A percentile compares a stretch with the other conserved stretches of the same genome.
Conservation (phyloP, 1,140 invertebrate species). For the Drosophila mayri region DNA sequence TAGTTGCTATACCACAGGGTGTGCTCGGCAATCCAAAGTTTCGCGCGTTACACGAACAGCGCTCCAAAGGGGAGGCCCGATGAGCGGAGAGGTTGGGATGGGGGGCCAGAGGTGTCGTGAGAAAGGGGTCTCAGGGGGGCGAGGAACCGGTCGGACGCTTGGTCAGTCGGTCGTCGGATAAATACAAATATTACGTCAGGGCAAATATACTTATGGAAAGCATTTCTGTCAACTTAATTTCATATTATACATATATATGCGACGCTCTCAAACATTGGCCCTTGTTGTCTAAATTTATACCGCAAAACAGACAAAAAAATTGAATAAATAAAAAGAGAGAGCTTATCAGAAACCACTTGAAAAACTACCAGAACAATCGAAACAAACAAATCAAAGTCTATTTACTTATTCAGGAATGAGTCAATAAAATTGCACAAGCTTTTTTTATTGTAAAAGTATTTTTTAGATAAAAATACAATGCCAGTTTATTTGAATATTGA, state of each 20-base stretch:
- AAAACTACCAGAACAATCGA: slow-evolving; percentile 7
- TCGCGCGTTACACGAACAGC: slow-evolving; percentile 17
- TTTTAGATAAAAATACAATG: neutral
- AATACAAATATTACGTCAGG: slow-evolving; percentile 30
- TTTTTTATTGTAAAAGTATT: neutral
- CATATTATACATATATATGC: slow-evolving; percentile 5
- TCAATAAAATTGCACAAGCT: neutral
- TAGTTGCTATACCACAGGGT: slow-evolving; percentile 18
- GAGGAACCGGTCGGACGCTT: slow-evolving; percentile 13
- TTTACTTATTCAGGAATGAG: slow-evolving; percentile 2
- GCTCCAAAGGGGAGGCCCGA: slow-evolving; percentile 4
- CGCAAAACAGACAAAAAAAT: slow-evolving; percentile 4
- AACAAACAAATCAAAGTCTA: neutral
- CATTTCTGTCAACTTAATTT: slow-evolving; percentile 15
- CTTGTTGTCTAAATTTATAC: slow-evolving; percentile 31
- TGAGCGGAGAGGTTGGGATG: neutral
- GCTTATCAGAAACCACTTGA: slow-evolving; percentile 6
- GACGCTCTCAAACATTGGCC: slow-evolving; percentile 11
- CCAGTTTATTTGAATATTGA: neutral
- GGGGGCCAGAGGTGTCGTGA: neutral
- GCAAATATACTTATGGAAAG: slow-evolving; percentile 7
- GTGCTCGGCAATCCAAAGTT: slow-evolving; percentile 7
- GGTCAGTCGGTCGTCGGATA: slow-evolving; percentile 11
- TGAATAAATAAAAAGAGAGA: neutral
- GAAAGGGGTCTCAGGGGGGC: neutral